Percentiles rank a stretch among this genome's conserved stretches.
phyloP scores from a whole-genome alignment of 2,113 vertebrate species.

The Tinamus guttatus region DNA sequence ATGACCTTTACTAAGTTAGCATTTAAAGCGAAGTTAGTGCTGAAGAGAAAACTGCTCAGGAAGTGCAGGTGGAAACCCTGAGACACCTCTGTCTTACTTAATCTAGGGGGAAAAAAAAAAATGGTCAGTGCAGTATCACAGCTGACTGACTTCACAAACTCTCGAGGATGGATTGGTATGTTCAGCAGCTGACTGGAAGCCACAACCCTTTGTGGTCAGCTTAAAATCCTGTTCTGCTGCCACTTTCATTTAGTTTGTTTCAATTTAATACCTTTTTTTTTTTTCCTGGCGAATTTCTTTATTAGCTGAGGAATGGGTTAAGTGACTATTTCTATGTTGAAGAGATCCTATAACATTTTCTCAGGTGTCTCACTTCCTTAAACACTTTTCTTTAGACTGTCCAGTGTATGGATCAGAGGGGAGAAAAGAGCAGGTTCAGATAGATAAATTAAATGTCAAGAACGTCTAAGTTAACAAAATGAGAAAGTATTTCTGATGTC shows the following conservation, averaged over 20 bases:
- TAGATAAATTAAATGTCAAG: neutral
- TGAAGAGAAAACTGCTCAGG: neutral
- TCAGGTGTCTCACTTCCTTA: neutral
- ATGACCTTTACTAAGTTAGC: neutral
- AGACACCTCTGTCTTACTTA: neutral
- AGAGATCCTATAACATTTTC: neutral
- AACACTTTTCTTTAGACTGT: neutral
- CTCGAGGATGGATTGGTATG: neutral
- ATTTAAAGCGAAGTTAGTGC: neutral
- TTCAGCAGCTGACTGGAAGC: neutral
- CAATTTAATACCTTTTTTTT: too few species aligned
- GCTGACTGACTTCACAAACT: neutral
- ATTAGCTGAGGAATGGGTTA: neutral
- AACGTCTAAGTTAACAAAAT: neutral
- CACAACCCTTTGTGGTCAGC: neutral
- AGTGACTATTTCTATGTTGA: neutral
- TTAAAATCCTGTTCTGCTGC: neutral
- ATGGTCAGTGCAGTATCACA: neutral
- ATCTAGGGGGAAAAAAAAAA: neutral
- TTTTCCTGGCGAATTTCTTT: too few species aligned
- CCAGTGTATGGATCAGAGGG: neutral
- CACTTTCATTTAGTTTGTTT: neutral
- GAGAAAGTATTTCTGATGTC: neutral
- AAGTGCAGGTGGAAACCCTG: neutral
- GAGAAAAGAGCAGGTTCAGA: neutral